phyloP scores from a whole-genome alignment of 2,113 vertebrate species.

The Hypomesus transpacificus region DNA sequence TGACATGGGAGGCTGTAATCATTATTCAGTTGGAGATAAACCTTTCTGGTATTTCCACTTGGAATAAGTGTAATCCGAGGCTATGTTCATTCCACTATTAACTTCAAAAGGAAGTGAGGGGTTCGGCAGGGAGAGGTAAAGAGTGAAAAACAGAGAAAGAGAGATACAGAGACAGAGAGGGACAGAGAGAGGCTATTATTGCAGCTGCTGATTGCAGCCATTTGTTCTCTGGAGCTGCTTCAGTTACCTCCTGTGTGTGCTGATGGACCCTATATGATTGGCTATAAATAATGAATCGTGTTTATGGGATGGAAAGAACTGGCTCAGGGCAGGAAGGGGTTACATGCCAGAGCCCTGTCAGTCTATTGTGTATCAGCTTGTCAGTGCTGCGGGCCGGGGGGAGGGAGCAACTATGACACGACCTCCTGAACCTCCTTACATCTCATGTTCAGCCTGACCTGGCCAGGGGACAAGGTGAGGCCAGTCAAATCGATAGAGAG shows the following conservation, averaged over 20 bases:
- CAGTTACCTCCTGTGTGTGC: slow-evolving; percentile 33
- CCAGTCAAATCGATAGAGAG: slow-evolving; percentile 11
- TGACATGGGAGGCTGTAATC: background rate
- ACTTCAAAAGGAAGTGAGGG: too few relatives aligned
- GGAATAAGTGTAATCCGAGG: too few relatives aligned
- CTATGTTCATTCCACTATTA: too few relatives aligned
- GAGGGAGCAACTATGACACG: background rate
- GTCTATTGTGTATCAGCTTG: slow-evolving; percentile 24
- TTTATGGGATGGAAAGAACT: slow-evolving; percentile 39
- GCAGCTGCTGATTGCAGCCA: slow-evolving; percentile 43
- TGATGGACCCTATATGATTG: slow-evolving; percentile 19
- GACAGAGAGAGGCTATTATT: slow-evolving; percentile 30
- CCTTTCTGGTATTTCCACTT: too few relatives aligned
- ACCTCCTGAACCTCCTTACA: background rate
- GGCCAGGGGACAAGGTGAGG: slow-evolving; percentile 1
- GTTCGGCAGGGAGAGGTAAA: background rate
- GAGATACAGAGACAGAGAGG: too few relatives aligned
- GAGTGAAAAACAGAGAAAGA: slow-evolving; percentile 3
- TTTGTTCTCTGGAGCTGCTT: slow-evolving; percentile 49
- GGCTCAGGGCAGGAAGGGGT: slow-evolving; percentile 12
- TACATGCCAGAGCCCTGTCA: slow-evolving; percentile 17
- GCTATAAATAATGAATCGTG: slow-evolving; percentile 37
- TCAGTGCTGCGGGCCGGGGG: background rate
- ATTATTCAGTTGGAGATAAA: background rate
- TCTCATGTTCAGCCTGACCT: slow-evolving; percentile 4